phyloP scores from a whole-genome alignment of 2,797 vertebrate genomes.

The Alouatta caraya region DNA sequence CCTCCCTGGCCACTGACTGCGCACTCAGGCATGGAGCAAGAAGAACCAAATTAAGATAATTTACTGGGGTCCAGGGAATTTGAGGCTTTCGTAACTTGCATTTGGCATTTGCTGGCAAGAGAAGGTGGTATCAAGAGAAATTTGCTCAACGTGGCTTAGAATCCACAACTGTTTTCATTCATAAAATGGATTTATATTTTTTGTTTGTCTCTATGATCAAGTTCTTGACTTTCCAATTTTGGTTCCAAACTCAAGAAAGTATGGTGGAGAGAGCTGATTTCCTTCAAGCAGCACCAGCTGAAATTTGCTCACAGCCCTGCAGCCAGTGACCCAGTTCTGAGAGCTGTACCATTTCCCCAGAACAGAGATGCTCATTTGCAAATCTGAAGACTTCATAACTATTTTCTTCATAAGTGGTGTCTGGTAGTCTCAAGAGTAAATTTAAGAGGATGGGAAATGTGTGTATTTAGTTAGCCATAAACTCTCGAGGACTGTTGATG shows the following conservation, averaged over 20 bases:
- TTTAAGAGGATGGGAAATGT: background rate
- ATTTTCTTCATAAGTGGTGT: conserved; percentile 38
- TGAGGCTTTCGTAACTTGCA: conserved; percentile 15
- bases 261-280: background rate
- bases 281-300: background rate
- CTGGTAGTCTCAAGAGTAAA: conserved; percentile 30
- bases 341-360: background rate
- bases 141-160: conserved; percentile 9
- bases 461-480: conserved; percentile 21
- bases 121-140: conserved; percentile 44
- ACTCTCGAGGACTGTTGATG: background rate
- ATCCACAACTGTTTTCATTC: background rate
- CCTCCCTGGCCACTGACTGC: background rate
- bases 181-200: conserved; percentile 34
- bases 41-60: background rate
- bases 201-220: conserved; percentile 13
- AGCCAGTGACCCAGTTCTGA: background rate
- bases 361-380: background rate
- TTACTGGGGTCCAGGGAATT: background rate
- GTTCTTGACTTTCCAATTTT: conserved; percentile 42
- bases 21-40: background rate
- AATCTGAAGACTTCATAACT: conserved; percentile 45
- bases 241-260: background rate
- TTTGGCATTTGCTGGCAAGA: background rate
- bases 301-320: background rate